Evolutionary conservation across 2,113 vertebrate species (phyloP).

Genomic region (Connochaetes taurinus): DNA sequence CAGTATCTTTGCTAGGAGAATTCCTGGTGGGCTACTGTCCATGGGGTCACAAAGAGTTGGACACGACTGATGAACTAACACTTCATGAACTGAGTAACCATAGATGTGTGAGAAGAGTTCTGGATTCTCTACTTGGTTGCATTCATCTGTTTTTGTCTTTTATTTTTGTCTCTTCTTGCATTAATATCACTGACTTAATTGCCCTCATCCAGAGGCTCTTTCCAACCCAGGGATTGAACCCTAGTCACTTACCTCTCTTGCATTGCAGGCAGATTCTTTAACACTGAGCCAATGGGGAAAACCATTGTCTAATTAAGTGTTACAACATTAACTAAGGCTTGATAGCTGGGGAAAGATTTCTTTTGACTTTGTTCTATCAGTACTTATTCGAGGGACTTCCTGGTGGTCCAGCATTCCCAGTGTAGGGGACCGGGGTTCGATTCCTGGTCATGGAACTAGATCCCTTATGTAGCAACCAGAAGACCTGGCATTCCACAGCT

Average conservation of each 20-base stretch:
- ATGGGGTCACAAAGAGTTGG: background rate
- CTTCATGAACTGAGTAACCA: no score
- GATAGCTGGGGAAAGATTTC: background rate
- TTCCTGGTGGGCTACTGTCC: background rate
- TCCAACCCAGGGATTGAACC: background rate
- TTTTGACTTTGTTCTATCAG: background rate
- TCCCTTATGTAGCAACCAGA: background rate
- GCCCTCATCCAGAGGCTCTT: background rate
- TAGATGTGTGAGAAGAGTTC: fast-evolving
- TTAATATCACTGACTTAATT: background rate
- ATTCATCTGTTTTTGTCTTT: background rate
- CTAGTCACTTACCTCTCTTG: background rate
- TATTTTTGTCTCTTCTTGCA: background rate
- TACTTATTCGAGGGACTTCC: background rate
- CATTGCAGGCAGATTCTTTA: background rate
- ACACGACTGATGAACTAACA: background rate
- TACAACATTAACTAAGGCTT: background rate
- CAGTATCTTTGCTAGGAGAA: background rate
- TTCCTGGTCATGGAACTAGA: background rate
- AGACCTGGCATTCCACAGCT: background rate
- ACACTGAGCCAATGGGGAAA: background rate
- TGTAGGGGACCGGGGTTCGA: fast-evolving
- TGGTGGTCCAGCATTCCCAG: background rate
- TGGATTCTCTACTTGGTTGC: background rate
- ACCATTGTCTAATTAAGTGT: background rate